These are phyloP conservation scores for Palythoa heliodiscus DNA, from an alignment of 92 coral and sea anemone genomes.

Conservation along the genomic window DNA sequence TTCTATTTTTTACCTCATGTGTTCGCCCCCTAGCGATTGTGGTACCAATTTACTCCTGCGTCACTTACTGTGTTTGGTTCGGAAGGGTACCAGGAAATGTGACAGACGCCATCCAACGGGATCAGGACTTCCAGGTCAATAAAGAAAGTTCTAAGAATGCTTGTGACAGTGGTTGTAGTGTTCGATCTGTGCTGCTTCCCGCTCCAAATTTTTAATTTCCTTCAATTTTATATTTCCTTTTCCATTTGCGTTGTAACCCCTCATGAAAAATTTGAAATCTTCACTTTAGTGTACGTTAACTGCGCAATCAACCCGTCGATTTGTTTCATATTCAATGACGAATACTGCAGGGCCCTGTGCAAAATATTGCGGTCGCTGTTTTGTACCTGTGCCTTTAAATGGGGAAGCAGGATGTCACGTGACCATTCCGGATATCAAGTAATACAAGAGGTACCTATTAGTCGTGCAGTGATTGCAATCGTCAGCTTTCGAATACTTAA, in stretches of 20 bases:
- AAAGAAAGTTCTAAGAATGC: conserved; percentile 82
- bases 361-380: neutral
- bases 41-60: conserved; percentile 75
- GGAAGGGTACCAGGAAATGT: conserved; percentile 77
- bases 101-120: conserved; percentile 70
- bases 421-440: conserved; percentile 6
- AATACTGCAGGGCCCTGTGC: conserved; percentile 60
- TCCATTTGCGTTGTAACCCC: conserved; percentile 51
- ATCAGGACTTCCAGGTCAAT: conserved; percentile 69
- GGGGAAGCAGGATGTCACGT: neutral
- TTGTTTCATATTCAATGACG: conserved; percentile 71
- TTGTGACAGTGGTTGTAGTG: conserved; percentile 67
- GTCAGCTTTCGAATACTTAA: neutral
- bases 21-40: conserved; percentile 70
- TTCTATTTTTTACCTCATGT: conserved; percentile 68
- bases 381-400: neutral
- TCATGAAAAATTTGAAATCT: conserved; percentile 48
- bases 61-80: conserved; percentile 52
- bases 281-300: conserved; percentile 71
- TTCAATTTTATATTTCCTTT: conserved; percentile 37
- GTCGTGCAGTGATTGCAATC: conserved; percentile 1
- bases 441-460: neutral
- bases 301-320: conserved; percentile 80
- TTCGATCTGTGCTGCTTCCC: conserved; percentile 81
- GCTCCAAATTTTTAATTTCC: conserved; percentile 56